Evolutionary conservation across 2,113 vertebrate species (phyloP).

Genomic region (Nothobranchius kuhntae): DNA sequence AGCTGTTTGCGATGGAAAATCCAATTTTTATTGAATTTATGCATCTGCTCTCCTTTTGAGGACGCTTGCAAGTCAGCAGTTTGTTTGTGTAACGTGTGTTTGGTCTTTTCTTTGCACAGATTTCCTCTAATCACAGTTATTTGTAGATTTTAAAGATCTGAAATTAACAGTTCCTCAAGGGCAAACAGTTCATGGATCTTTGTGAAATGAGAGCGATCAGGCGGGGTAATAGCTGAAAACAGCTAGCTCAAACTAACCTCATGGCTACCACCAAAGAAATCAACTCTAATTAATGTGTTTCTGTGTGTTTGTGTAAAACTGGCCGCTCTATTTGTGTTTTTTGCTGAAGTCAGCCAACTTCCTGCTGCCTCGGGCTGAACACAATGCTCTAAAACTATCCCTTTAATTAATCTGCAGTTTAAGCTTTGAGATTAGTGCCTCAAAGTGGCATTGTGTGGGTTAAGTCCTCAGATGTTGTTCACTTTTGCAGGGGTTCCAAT

Average conservation of each 20-base stretch:
- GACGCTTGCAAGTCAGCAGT: not conserved
- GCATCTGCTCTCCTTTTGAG: constrained; percentile 37
- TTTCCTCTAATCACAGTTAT: constrained; percentile 12
- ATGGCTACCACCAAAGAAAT: too few relatives aligned
- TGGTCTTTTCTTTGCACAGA: not conserved
- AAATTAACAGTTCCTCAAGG: constrained; percentile 9
- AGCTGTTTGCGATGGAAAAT: constrained; percentile 65
- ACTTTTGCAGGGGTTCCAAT: not conserved
- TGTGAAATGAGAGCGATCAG: not conserved
- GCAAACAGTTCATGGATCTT: constrained; percentile 19
- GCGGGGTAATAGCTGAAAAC: not conserved
- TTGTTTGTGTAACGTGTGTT: not conserved
- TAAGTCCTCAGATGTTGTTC: not conserved
- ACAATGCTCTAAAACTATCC: not conserved
- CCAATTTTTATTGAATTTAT: constrained; percentile 60
- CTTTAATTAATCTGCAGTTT: not conserved
- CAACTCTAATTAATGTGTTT: not conserved
- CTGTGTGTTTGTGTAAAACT: not conserved
- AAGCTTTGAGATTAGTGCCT: not conserved
- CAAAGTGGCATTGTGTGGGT: not conserved
- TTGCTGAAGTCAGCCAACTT: constrained; percentile 12
- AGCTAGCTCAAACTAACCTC: too few relatives aligned
- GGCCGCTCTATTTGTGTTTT: not conserved
- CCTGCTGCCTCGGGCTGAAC: not conserved
- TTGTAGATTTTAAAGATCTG: not conserved